phyloP scores from a whole-genome alignment of 2,888 invertebrate genomes.

The Cheilosia impressa region DNA sequence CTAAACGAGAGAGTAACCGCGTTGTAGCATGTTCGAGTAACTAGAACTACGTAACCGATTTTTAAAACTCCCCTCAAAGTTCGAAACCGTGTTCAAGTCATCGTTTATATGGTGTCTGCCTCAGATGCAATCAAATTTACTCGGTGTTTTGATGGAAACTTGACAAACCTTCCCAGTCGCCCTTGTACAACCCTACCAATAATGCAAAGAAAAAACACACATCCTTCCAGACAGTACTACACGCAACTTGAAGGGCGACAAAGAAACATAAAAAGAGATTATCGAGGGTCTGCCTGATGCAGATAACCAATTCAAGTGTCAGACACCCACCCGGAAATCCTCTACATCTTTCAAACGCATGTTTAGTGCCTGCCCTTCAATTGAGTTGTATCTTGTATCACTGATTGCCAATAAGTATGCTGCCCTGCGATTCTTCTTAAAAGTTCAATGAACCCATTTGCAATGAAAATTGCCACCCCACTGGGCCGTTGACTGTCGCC shows the following conservation, averaged over 20 bases:
- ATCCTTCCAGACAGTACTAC: background rate
- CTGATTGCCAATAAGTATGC: constrained; percentile 45
- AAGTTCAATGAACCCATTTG: constrained; percentile 39
- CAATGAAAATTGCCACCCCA: constrained; percentile 20
- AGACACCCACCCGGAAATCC: constrained; percentile 18
- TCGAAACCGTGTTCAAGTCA: no score
- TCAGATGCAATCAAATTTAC: no score
- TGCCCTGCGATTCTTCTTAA: background rate
- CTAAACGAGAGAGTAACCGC: no score
- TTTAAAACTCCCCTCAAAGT: no score
- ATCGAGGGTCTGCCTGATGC: background rate
- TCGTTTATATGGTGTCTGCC: no score
- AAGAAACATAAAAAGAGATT: constrained; percentile 1
- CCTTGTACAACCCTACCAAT: no score
- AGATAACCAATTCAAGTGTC: constrained; percentile 7
- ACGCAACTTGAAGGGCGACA: background rate
- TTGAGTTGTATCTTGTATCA: constrained; percentile 40
- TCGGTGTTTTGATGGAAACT: no score
- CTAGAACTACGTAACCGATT: no score
- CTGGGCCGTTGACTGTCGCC: background rate
- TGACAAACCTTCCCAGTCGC: no score
- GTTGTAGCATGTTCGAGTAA: no score
- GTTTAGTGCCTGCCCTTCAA: constrained; percentile 22
- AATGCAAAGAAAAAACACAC: no score
- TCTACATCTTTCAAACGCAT: background rate